Conservation (phyloP, 2,113 vertebrate species). For the Alaudala cheleensis region DNA sequence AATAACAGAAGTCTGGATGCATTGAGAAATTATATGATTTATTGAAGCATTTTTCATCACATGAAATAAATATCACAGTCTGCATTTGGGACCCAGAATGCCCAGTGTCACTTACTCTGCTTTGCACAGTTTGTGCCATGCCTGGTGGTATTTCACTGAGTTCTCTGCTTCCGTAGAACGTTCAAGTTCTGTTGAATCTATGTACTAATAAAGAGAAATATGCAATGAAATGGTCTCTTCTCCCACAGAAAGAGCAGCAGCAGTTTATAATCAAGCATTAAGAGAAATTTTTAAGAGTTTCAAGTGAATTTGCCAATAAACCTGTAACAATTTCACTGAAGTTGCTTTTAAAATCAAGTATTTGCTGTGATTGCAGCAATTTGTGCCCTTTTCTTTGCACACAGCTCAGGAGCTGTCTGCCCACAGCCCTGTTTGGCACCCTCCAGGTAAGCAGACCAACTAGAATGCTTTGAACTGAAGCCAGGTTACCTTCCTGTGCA, state of each 20-base stretch:
- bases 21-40: not conserved
- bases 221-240: not conserved
- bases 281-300: not conserved
- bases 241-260: not conserved
- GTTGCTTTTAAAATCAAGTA: fast-evolving
- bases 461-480: not conserved
- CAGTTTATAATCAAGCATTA: not conserved
- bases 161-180: conserved; percentile 66
- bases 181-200: conserved; percentile 80
- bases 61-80: not conserved
- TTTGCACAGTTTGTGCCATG: conserved; percentile 82
- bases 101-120: conserved; percentile 74
- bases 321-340: not conserved
- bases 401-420: not conserved
- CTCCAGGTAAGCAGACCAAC: not conserved
- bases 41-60: not conserved
- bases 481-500: not conserved
- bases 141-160: conserved; percentile 79
- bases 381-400: not conserved
- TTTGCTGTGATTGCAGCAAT: not conserved
- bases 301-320: not conserved
- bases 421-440: not conserved
- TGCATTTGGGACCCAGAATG: not conserved
- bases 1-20: not conserved
- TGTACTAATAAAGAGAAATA: conserved; percentile 69